Evolutionary conservation across 2,113 vertebrate species (phyloP), one percentile per base, ranked within the genome.

Genomic region (Pithys albifrons): DNA sequence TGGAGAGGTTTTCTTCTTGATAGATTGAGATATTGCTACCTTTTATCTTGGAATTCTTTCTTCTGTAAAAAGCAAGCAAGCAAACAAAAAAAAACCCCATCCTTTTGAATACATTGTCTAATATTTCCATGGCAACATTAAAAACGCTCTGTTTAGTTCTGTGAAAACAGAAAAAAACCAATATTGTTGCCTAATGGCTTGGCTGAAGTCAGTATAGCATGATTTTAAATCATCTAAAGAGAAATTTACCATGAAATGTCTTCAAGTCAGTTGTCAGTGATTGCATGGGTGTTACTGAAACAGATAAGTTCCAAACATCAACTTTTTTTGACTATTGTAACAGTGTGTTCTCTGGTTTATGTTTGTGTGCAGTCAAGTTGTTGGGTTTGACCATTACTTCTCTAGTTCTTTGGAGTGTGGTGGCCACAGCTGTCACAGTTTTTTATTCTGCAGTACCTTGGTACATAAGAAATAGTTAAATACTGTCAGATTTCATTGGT

Each of bases 41-140:
- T 91, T 87, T 80, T 79, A n/a, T 88, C 39, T 72, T 91, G 59
- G 78, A 88, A 62, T 54, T 29, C 29, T 93, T 94, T 85, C 52
- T 77, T 79, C 78, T 96, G 51, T 17, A 76, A 74, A 94, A 61
- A 92, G 51, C 19, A 75, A 89, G 25, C 73, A 89, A 90, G 59
- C 35, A 52, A 77, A 39, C 52, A 67, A 84, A 28, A 33, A 85
- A 76, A 85, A 87, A 33, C n/a, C 51, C 11, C 7, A 3, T 5
- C 37, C 37, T 73, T 84, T 83, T 79, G 25, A 85, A 77, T 41
- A 22, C 19, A n/a, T 75, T 67, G 55, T 76, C 74, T 93, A 66
- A 48, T 90, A 95, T 86, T 88, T 59, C 85, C 82, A 90, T 90
- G 65, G 87, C 55, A 91, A 96, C 78, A 74, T 61, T 83, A 51